These are phyloP conservation scores for Xenops minutus DNA, from an alignment of 2,797 vertebrate genomes.

Conservation along the genomic window DNA sequence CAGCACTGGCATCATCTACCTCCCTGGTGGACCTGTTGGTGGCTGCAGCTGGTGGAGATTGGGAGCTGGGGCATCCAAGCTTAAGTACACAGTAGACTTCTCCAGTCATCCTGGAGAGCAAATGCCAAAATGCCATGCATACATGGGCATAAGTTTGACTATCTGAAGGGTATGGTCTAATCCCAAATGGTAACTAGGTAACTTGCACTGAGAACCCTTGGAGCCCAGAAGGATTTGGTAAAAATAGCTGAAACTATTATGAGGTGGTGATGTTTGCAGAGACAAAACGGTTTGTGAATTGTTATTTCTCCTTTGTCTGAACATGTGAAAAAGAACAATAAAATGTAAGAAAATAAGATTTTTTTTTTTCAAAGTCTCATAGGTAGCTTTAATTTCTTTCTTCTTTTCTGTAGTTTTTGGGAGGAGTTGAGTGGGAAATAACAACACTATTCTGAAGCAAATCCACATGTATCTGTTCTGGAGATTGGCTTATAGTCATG, in stretches of 20 bases:
- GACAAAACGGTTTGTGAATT: not conserved
- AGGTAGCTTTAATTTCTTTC: not conserved
- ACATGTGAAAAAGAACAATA: not conserved
- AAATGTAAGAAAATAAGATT: not conserved
- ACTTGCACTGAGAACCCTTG: not conserved
- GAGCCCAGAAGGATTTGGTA: rapidly evolving
- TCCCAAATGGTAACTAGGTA: not conserved
- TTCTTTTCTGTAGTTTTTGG: not conserved
- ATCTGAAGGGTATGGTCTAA: not conserved
- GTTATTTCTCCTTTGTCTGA: slow-evolving; percentile 23
- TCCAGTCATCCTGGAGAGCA: not conserved
- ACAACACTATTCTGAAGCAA: not conserved
- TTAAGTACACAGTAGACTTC: not conserved
- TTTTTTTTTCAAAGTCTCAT: not conserved
- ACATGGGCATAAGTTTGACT: rapidly evolving
- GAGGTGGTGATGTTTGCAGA: not conserved
- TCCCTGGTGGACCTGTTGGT: rapidly evolving
- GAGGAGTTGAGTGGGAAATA: not conserved
- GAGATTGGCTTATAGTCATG: not conserved
- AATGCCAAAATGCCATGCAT: rapidly evolving
- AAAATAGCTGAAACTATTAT: not conserved
- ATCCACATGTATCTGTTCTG: not conserved
- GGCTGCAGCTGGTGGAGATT: rapidly evolving
- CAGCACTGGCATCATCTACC: not conserved
- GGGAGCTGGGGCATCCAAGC: rapidly evolving